A percentile compares a stretch with the other conserved stretches of the same genome.
Conservation (phyloP, 2,113 vertebrate species). For the Phodopus roborovskii region DNA sequence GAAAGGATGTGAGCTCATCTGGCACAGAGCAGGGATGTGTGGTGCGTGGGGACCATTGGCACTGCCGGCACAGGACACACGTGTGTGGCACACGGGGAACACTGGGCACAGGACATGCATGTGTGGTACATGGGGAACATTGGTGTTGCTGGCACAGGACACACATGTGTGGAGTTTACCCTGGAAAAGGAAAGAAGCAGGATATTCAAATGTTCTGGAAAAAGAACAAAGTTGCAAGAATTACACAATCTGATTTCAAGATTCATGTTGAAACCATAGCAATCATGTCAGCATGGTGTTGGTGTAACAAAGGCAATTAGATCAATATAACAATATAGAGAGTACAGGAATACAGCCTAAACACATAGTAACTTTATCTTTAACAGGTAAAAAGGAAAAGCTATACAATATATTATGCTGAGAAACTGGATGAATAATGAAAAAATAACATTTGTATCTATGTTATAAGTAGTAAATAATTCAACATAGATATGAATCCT, state of each 20-base stretch:
- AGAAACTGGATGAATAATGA: background rate
- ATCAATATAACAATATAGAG: background rate
- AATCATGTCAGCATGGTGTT: background rate
- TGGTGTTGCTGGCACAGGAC: background rate
- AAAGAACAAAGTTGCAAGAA: slow-evolving; percentile 12
- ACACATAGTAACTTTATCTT: background rate
- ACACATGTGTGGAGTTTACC: background rate
- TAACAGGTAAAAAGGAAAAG: background rate
- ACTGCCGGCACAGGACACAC: background rate
- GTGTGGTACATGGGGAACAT: background rate
- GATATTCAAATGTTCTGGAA: background rate
- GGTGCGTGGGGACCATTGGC: background rate
- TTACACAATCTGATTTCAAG: background rate
- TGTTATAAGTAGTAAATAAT: slow-evolving; percentile 31
- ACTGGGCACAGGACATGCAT: background rate
- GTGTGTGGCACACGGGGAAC: accelerated
- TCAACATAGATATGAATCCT: background rate
- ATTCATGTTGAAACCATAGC: background rate
- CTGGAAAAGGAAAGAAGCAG: background rate
- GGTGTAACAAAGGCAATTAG: background rate
- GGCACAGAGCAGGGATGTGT: background rate
- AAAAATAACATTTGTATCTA: background rate
- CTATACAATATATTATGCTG: background rate
- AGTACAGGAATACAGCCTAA: background rate
- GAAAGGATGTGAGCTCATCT: background rate